Percentiles rank a stretch among this genome's conserved stretches.
Conservation (phyloP, 2,888 invertebrate species). For the Melanostoma mellinum region DNA sequence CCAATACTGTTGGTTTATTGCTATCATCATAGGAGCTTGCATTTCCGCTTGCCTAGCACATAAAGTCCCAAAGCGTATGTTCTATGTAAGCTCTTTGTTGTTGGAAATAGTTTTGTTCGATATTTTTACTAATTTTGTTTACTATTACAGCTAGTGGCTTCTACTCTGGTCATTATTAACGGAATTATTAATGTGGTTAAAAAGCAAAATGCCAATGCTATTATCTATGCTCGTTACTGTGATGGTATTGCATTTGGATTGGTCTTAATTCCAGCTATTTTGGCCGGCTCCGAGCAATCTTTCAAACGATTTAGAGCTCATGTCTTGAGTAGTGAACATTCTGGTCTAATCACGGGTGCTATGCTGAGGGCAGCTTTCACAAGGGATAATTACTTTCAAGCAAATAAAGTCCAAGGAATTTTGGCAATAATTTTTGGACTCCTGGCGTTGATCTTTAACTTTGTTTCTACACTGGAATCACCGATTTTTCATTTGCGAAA, state of each 20-base stretch:
- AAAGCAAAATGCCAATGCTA: not conserved
- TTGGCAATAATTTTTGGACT: constrained; percentile 74
- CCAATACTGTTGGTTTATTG: constrained; percentile 22
- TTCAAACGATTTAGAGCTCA: constrained; percentile 73
- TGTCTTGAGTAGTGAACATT: constrained; percentile 75
- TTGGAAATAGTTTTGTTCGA: not conserved
- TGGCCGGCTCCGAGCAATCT: constrained; percentile 77
- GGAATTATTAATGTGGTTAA: constrained; percentile 75
- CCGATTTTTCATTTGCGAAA: constrained; percentile 76
- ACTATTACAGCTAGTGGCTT: not conserved
- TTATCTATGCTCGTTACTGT: constrained; percentile 77
- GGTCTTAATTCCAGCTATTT: constrained; percentile 76
- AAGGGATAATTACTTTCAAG: constrained; percentile 44
- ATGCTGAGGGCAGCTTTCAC: constrained; percentile 74
- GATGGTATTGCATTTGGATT: constrained; percentile 78
- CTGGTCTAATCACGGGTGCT: constrained; percentile 75
- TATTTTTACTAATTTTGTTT: no score
- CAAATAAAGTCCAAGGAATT: constrained; percentile 76
- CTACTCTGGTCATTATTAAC: constrained; percentile 71
- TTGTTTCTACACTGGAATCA: constrained; percentile 76
- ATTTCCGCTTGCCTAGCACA: not conserved
- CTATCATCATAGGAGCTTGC: constrained; percentile 10
- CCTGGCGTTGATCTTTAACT: constrained; percentile 66
- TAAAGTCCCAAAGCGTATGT: not conserved
- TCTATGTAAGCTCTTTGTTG: not conserved